phyloP scores from a whole-genome alignment of 2,888 invertebrate genomes.

The Nycteola revayana region DNA sequence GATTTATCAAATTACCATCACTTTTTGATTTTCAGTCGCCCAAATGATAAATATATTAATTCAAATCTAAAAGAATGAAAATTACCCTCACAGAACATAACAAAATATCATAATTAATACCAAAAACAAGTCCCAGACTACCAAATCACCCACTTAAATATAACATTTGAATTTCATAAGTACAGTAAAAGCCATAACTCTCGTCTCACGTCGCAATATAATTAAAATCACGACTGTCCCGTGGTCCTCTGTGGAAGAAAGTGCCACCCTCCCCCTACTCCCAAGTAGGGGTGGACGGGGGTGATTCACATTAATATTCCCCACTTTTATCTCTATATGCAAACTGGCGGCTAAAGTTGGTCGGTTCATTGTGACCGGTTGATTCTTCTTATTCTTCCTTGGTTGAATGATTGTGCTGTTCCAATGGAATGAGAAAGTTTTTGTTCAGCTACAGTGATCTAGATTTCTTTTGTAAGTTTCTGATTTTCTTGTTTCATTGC shows the following conservation, averaged over 20 bases:
- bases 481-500: constrained; percentile 46
- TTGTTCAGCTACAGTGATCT: constrained; percentile 58
- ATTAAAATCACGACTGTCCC: constrained; percentile 80
- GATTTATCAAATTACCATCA: no score
- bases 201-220: constrained; percentile 76
- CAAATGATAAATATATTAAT: no score
- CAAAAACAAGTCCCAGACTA: constrained; percentile 21
- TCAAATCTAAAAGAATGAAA: no score
- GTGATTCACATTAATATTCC: constrained; percentile 81
- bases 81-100: no score
- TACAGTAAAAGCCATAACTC: constrained; percentile 64
- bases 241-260: constrained; percentile 75
- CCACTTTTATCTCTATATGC: constrained; percentile 83
- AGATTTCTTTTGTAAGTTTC: constrained; percentile 54
- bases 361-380: constrained; percentile 77
- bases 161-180: constrained; percentile 46
- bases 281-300: constrained; percentile 41
- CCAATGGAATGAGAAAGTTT: constrained; percentile 71
- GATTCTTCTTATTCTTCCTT: constrained; percentile 55
- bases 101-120: constrained; percentile 12
- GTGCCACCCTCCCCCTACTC: constrained; percentile 45
- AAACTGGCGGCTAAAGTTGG: constrained; percentile 79
- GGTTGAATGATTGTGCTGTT: constrained; percentile 79
- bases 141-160: constrained; percentile 31
- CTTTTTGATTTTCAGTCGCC: no score